Base-by-base conservation (phyloP, 2,888 invertebrate species). In the Harpalus rufipes region DNA sequence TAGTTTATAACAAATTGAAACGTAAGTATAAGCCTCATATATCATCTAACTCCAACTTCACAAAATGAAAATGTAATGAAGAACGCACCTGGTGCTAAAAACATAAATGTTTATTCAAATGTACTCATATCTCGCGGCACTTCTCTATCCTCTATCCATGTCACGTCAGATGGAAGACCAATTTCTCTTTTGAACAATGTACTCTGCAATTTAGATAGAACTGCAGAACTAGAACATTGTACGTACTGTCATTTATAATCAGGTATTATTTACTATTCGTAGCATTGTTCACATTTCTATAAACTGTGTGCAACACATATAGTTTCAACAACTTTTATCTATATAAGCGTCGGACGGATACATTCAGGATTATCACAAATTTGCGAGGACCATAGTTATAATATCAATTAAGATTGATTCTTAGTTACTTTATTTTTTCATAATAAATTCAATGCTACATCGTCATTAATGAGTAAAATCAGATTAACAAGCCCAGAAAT, bases 1-100 rank as follows among this genome's bases (percentile, higher is more conserved):
- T 51, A 51, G 44, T 51, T 51, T 51, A 32, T 32, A 51, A 51
- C 44, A 51, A 51, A 51, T 51, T 51, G 44, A 51, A 51, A 51
- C 44, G 10, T 51, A 51, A 51, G 44, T 51, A 10, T 44, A 12
- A 51, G 44, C 44, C 12, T 51, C 44, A 51, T 51, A 51, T 51
- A 51, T 51, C 44, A 51, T 51, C 1, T 44, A 2, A 44, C 44
- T 44, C 44, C 44, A 51, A 51, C 44, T 51, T 1, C 44, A 51
- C 44, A 51, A 51, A 51, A 51, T 51, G 44, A 51, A 51, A 51
- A 51, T 1, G 10, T 51, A 51, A 12, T 51, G 6, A 51, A 51
- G 44, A 51, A 51, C 44, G 44, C 44, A 51, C 44, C 44, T 51
- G 44, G 44, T 51, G 44, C 44, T 51, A 51, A 51, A 51, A 51